Percentiles rank a stretch among this genome's conserved stretches.
phyloP scores from a whole-genome alignment of 2,113 vertebrate species.

The Motacilla alba region DNA sequence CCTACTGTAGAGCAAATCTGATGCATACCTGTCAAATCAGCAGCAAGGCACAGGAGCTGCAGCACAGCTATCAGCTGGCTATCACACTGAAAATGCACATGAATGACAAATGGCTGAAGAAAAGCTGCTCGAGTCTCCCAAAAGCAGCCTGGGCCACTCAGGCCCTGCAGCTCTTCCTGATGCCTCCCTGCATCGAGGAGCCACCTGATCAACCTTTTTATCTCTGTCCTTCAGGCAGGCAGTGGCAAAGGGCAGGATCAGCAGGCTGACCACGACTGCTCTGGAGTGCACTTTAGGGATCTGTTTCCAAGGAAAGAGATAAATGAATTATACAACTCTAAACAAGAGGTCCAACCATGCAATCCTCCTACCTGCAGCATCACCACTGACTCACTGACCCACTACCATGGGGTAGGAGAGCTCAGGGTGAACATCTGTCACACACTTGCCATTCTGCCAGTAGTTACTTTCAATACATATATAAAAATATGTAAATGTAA shows the following conservation, averaged over 20 bases:
- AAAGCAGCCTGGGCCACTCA: not conserved
- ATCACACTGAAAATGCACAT: conserved; percentile 4
- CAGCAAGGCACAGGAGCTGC: not conserved
- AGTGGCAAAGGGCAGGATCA: not conserved
- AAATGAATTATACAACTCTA: not conserved
- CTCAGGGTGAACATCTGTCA: not conserved
- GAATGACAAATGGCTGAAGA: not conserved
- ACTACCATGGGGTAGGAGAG: not conserved
- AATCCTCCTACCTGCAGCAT: not conserved
- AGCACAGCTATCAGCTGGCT: not conserved
- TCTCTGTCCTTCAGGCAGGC: not conserved
- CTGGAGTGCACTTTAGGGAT: not conserved
- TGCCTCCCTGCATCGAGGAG: rapidly evolving
- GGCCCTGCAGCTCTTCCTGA: not conserved
- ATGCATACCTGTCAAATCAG: not conserved
- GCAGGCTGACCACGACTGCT: not conserved
- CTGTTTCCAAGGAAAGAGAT: not conserved
- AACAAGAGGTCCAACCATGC: not conserved
- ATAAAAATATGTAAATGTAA: not conserved
- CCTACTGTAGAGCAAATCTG: not conserved
- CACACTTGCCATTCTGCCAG: not conserved
- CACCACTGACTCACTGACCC: not conserved
- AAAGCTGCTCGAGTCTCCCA: not conserved
- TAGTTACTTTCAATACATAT: not conserved
- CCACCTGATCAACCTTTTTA: not conserved